Evolutionary conservation across 2,888 invertebrate species (phyloP), one percentile per base, ranked within the genome.

Genomic region (Dolichomitus sp.): DNA sequence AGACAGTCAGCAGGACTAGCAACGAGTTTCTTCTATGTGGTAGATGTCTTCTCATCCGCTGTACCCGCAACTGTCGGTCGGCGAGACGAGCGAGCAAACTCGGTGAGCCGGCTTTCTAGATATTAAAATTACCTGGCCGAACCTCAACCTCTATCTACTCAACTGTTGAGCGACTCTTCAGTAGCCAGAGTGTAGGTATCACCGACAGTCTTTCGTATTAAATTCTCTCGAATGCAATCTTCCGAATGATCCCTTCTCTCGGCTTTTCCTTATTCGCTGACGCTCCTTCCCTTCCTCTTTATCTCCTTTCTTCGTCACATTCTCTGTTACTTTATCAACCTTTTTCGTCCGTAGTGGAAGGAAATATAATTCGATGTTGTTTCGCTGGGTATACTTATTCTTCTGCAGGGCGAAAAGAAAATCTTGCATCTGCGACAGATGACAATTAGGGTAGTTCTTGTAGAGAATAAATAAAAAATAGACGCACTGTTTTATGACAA

Each of bases 51-150:
- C 30, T 54, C 66, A 65, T 66, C 37, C 57, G 65, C 48, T 73
- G 40, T 40, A 63, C 17, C 50, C 42, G 42, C 65, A 37, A 23
- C 79, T 48, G 45, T 48, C 27, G 63, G 68, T 52, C 69, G 63
- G 52, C 50, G 73, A 70, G 77, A 74, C 57, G 76, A 76, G 59
- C 54, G 69, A 70, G 70, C 65, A 81, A 84, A 82, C 82, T 84
- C 82, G 65, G 74, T 65, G 73, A 74, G 77, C 80, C 63, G 66
- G 59, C 80, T 74, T 83, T 77, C 72, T 65, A 79, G 84, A 88
- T 88, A 88, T 88, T 87, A 88, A 87, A 87, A 87, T 87, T 81
- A 86, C 80, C 80, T 81, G 79, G 70, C 78, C 79, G 77, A 83
- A 76, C 27, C 76, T 68, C 66, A 59, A 59, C 66, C 50, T 37